These are phyloP conservation scores for Cynodonichthys magdalenae DNA, from an alignment of 2,797 vertebrate species.

Conservation along the genomic window DNA sequence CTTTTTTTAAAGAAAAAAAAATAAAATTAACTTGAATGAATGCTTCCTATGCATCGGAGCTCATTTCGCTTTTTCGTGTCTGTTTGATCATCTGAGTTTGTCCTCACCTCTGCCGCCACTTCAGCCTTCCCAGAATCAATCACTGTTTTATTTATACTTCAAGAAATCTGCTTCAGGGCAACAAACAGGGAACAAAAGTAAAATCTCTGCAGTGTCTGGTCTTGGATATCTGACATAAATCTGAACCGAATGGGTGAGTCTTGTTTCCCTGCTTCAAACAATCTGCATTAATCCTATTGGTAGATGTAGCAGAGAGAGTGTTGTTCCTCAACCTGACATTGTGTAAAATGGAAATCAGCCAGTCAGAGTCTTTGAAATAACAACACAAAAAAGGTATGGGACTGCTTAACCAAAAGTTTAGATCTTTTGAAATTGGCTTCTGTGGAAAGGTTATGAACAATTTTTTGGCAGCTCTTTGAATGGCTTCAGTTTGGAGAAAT, in stretches of 20 bases:
- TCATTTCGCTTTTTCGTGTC: conserved; percentile 8
- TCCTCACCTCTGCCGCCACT: conserved; percentile 25
- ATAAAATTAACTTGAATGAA: conserved; percentile 28
- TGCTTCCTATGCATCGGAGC: conserved; percentile 1
- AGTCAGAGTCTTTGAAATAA: conserved; percentile 1
- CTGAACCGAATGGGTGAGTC: conserved; percentile 23
- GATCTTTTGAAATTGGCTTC: no score
- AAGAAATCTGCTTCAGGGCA: conserved; percentile 40
- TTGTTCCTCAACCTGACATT: conserved; percentile 19
- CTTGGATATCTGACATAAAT: conserved; percentile 53
- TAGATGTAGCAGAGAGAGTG: conserved; percentile 18
- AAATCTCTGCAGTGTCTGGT: conserved; percentile 14
- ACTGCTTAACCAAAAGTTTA: no score
- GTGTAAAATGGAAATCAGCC: conserved; percentile 19
- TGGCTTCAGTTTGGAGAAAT: no score
- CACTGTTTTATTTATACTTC: conserved; percentile 40
- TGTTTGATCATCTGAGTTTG: conserved; percentile 51
- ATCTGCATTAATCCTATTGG: conserved; percentile 36
- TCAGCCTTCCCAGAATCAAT: conserved; percentile 43
- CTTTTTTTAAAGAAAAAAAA: not conserved
- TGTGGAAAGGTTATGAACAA: no score
- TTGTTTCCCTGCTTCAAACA: conserved; percentile 44
- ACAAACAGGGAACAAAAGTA: conserved; percentile 18
- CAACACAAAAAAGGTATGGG: no score
- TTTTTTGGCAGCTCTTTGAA: no score